Base-by-base conservation (phyloP, 2,113 vertebrate genomes). In the Octodon degus region DNA sequence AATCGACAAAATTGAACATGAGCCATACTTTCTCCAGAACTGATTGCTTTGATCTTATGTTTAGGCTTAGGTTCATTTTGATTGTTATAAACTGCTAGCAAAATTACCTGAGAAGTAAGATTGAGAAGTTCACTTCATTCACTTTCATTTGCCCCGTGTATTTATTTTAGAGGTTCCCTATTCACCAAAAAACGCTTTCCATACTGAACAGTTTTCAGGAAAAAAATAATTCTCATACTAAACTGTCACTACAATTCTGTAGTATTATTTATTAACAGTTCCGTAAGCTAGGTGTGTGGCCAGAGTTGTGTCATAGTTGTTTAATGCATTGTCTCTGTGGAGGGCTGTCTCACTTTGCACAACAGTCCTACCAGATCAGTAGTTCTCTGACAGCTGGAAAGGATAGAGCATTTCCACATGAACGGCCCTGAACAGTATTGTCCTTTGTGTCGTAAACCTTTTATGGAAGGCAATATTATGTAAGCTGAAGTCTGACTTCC, bases 1-100 rank as follows among this genome's bases (percentile, higher is more conserved):
- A 89, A 58, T n/a, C 24, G 81, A 82, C 58, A 79, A 40, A 92
- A 93, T 50, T 95, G 53, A 55, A 55, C 95, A 22, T 93, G 91
- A 86, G 90, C 97, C 96, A 47, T 89, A 34, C 94, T 83, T 84
- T 91, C 91, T 97, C 98, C 97, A 93, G 90, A 98, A 97, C 97
- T 97, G 80, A 95, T 96, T 96, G 87, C 47, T 58, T 95, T 82
- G 62, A 76, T 83, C 88, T 96, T 96, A 88, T 76, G 55, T 97
- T 93, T 93, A 95, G 67, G 84, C 86, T 72, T 95, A 72, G 93
- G 65, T 34, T 72, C 67, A 74, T 89, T 91, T 80, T 74, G 0
- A 55, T 94, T 95, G 96, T 77, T 81, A 12, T 77, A 83, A 67
- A 81, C 67, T 60, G 86, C 83, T 76, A 24, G 40, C 72, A 74